Evolutionary conservation across 1,140 invertebrate species (phyloP), one percentile per base, ranked within the genome.

Genomic region (Lordiphosa collinella): DNA sequence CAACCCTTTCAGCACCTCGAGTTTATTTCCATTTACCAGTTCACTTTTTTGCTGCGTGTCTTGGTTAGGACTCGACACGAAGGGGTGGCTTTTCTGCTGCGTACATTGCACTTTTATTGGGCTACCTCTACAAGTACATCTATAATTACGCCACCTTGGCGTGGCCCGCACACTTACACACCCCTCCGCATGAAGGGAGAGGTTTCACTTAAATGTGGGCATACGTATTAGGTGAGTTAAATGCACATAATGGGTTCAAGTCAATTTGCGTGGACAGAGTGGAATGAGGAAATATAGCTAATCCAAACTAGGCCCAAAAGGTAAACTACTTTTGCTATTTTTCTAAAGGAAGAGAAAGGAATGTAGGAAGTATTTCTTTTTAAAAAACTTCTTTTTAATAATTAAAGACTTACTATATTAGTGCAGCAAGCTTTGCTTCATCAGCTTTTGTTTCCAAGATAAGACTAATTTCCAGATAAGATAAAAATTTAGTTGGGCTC

Each of bases 141-240:
- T 80, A 80, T 80, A 80, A 80, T 80, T 80, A 82, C 75, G 75
- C 76, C 75, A 80, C 75, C 75, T 80, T 60, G 55, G 35, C 57
- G 34, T 59, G 68, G 40, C 58, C 78, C 40, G 62, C 66, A 62
- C 64, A 29, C 25, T 22, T 48, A 38, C 43, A 52, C 48, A 64
- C 44, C 11, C 44, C 11, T 7, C 44, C 67, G 48, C 38, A 36
- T 14, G 34, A 41, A 65, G 10, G 29, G 18, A n/a, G 18, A 8
- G 35, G 8, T 10, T 47, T 32, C 12, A 16, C 31, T 32, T 34
- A 35, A 16, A 48, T 32, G 31, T 29, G 41, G 22, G 22, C 22
- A 25, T 25, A 25, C 22, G 40, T 43, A 44, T 29, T 44, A 44
- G 41, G 29, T 44, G 22, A 11, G 41, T 44, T 44, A 44, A 44